Evolutionary conservation across 1,140 invertebrate genomes (phyloP), one percentile per base, ranked within the genome.

Genomic region (Ganaspis sp.): DNA sequence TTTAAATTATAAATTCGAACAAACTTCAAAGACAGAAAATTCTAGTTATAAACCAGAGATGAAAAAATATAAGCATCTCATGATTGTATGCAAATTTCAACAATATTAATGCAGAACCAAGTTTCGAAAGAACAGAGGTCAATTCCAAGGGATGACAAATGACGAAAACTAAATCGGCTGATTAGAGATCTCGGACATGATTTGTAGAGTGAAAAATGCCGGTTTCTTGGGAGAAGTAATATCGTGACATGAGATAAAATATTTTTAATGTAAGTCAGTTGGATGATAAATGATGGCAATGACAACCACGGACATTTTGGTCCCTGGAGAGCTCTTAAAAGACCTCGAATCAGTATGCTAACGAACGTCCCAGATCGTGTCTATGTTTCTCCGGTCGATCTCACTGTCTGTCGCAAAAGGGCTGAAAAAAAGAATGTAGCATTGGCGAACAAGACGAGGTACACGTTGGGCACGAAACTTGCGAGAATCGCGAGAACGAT

Each of bases 401-500:
- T 64, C 26, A 26, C 23, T 29, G 58, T 64, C 54, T 64, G 54
- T 29, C 54, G 54, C 9, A 42, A 72, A 69, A 72, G 75, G 70
- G 69, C 42, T 69, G 19, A 17, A 72, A 64, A 64, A 64, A 64
- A 29, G 23, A 64, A 29, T 29, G 58, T 64, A 64, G 23, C 53
- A 54, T 54, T 54, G 53, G 21, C 23, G 23, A 34, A 64, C 37
- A 40, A 38, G 34, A 38, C 69, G 70, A 75, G 45, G 29, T 74
- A 34, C 58, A 29, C 23, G 54, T 15, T 64, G 54, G 64, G 37
- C 37, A 58, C 77, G 74, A 80, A 81, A 78, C 58, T 76, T 78
- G 75, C 71, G 79, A 82, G 79, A 78, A 83, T 69, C 76, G 75
- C 82, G 76, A 81, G 80, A 72, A 81, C 79, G 85, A 87, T 87